Conservation (phyloP, 2,888 invertebrate species). For the Protophormia terraenovae region DNA sequence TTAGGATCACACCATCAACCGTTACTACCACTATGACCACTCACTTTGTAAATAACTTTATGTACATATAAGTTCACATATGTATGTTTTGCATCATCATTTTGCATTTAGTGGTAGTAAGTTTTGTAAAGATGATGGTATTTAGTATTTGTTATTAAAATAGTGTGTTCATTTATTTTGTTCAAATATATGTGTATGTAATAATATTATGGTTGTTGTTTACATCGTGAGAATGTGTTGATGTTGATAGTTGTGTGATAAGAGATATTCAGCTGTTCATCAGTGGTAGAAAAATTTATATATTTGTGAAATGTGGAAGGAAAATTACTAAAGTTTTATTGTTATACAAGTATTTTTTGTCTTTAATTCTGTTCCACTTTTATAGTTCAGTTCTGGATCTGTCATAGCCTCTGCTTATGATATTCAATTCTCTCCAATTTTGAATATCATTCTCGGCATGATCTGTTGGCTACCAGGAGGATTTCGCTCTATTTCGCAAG, state of each 20-base stretch:
- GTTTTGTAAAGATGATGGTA: background rate
- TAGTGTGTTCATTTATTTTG: background rate
- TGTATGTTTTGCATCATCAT: background rate
- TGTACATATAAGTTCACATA: background rate
- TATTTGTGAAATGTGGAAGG: background rate
- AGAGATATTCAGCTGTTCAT: background rate
- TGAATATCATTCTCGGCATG: too few relatives aligned
- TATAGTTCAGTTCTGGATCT: background rate
- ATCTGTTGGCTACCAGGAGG: too few relatives aligned
- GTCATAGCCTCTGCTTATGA: background rate
- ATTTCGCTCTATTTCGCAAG: too few relatives aligned
- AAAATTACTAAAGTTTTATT: background rate
- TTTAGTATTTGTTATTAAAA: background rate
- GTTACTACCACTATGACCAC: background rate
- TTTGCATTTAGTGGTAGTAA: background rate
- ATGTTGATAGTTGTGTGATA: background rate
- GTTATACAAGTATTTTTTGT: background rate
- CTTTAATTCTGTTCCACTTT: background rate
- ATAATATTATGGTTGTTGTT: background rate
- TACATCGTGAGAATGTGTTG: background rate
- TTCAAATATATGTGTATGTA: background rate
- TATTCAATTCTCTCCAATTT: too few relatives aligned
- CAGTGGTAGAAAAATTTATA: background rate
- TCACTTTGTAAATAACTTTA: conserved; percentile 17
- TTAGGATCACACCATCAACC: background rate